Conservation (phyloP, 2,888 invertebrate species). For the Clistopyga incitator region DNA sequence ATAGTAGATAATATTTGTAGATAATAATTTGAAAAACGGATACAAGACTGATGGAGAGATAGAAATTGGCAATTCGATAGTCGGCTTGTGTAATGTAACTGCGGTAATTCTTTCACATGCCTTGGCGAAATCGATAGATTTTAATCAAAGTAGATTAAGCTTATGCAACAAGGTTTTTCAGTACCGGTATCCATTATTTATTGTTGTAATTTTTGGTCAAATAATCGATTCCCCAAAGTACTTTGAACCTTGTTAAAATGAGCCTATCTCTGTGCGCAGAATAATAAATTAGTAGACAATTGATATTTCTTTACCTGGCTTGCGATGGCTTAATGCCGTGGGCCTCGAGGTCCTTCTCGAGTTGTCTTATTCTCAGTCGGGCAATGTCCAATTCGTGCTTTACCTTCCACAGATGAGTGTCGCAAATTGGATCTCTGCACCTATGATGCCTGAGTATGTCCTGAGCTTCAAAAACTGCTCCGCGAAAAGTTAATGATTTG, state of each 20-base stretch:
- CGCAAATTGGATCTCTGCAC: slow-evolving; percentile 92
- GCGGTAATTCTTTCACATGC: slow-evolving; percentile 47
- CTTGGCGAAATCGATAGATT: slow-evolving; percentile 30
- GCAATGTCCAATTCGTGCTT: slow-evolving; percentile 96
- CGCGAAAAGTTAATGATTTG: slow-evolving; percentile 92
- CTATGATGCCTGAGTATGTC: slow-evolving; percentile 91
- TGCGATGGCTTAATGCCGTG: slow-evolving; percentile 93
- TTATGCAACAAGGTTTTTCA: slow-evolving; percentile 32
- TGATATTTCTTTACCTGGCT: slow-evolving; percentile 78
- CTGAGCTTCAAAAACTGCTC: slow-evolving; percentile 92
- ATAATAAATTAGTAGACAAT: not conserved
- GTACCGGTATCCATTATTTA: not conserved
- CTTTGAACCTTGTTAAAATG: slow-evolving; percentile 5
- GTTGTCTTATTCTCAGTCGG: slow-evolving; percentile 92
- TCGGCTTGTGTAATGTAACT: slow-evolving; percentile 22
- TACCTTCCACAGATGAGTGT: slow-evolving; percentile 94
- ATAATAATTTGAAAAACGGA: slow-evolving; percentile 4
- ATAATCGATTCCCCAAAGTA: too few species aligned
- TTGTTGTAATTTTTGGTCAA: too few species aligned
- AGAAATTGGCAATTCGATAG: slow-evolving; percentile 41
- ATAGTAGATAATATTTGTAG: slow-evolving; percentile 2
- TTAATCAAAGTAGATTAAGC: slow-evolving; percentile 15
- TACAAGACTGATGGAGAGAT: slow-evolving; percentile 26
- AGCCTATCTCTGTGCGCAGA: not conserved
- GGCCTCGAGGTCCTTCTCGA: slow-evolving; percentile 93